A percentile compares a stretch with the other conserved stretches of the same genome.
These are phyloP conservation scores for Deroplatys truncata DNA, from an alignment of 2,888 invertebrate species.

Conservation along the genomic window DNA sequence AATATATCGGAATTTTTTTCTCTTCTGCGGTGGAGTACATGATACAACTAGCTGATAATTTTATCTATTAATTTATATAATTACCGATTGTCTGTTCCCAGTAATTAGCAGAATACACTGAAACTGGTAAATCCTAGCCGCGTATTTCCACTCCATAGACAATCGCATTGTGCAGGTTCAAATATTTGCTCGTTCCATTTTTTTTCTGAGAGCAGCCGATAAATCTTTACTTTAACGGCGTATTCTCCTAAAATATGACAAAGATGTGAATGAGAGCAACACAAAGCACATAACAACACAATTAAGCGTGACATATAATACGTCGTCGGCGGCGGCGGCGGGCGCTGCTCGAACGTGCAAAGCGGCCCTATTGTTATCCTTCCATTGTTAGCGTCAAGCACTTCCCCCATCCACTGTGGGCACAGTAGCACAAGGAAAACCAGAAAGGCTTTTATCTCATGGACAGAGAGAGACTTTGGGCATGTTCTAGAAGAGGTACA, in stretches of 20 bases:
- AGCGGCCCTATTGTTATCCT: not conserved
- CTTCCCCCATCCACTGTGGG: not conserved
- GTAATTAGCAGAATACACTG: no score
- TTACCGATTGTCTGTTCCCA: no score
- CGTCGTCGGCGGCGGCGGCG: no score
- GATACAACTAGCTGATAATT: no score
- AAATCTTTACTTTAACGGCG: not conserved
- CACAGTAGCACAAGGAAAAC: not conserved
- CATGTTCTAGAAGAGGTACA: no score
- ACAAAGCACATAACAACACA: not conserved
- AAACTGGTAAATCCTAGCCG: no score
- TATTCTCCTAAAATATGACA: not conserved
- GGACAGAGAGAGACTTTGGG: not conserved
- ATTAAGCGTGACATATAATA: conserved; percentile 1
- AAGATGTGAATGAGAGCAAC: not conserved
- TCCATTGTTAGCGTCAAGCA: not conserved
- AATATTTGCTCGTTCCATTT: not conserved
- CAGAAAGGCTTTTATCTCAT: not conserved
- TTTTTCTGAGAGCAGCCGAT: not conserved
- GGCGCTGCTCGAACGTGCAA: not conserved
- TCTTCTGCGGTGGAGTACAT: no score
- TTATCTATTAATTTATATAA: no score
- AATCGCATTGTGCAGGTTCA: not conserved
- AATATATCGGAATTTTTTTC: no score
- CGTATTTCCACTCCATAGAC: not conserved